Percentiles rank a stretch among this genome's conserved stretches.
phyloP scores from a whole-genome alignment of 1,140 invertebrate genomes.

The Leptinotarsa undecemlineata region DNA sequence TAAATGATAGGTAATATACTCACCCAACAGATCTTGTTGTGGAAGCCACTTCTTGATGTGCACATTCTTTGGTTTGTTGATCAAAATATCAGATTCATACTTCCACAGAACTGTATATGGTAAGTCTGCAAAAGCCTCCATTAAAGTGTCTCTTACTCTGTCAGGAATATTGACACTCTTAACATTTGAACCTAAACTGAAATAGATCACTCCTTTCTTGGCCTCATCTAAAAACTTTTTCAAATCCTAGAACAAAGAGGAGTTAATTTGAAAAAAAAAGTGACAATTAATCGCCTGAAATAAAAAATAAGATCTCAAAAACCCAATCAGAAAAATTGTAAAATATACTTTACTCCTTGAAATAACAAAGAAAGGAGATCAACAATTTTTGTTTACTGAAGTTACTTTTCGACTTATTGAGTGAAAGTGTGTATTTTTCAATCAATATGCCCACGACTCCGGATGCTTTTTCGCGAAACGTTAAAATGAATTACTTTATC shows the following conservation, averaged over 20 bases:
- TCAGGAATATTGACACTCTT: slow-evolving; percentile 53
- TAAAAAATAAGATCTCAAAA: neutral
- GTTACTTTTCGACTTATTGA: too few species aligned
- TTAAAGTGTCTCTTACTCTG: slow-evolving; percentile 52
- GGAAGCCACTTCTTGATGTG: slow-evolving; percentile 69
- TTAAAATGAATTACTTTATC: too few species aligned
- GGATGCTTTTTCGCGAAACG: too few species aligned
- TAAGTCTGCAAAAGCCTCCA: slow-evolving; percentile 57
- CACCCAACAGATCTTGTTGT: slow-evolving; percentile 71
- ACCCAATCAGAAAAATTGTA: neutral
- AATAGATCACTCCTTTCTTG: slow-evolving; percentile 57
- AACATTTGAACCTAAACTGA: slow-evolving; percentile 60
- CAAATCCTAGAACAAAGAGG: slow-evolving; percentile 44
- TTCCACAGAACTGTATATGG: slow-evolving; percentile 60
- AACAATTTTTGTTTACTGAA: neutral
- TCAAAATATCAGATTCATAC: slow-evolving; percentile 59
- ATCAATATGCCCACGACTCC: too few species aligned
- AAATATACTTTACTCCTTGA: neutral
- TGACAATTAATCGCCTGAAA: neutral
- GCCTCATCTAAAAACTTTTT: slow-evolving; percentile 50
- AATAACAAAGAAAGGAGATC: neutral
- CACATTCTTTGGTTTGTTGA: slow-evolving; percentile 64
- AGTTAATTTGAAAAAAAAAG: neutral
- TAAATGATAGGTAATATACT: slow-evolving; percentile 15
- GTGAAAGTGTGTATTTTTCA: too few species aligned